Base-by-base conservation (phyloP, 2,797 vertebrate genomes). In the Spea hammondii region DNA sequence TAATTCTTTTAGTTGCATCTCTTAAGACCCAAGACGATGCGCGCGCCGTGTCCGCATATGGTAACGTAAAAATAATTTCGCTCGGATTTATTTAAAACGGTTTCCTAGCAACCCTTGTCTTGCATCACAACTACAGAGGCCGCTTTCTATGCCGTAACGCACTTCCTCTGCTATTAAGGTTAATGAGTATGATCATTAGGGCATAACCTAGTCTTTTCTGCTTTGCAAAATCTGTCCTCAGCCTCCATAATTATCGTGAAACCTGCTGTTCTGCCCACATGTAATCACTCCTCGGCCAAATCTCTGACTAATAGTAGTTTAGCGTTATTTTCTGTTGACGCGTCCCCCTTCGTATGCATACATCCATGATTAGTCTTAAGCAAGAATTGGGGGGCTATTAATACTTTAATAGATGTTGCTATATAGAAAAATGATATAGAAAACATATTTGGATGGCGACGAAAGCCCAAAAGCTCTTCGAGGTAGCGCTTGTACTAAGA, bases 171-270 rank as follows among this genome's bases (percentile, higher is more conserved):
- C 60, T 85, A 81, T 83, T 86, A 77, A 83, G 77, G 84, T 85
- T 88, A 89, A 90, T 84, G 84, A 85, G 75, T 54, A 62, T 62
- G 87, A 84, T 89, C 79, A 87, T 88, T 85, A 87, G 80, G 8
- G 69, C 55, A 13, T 11, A 84, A 70, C 79, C 62, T 32, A 68
- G 76, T 69, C 46, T 83, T 81, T 78, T 80, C 77, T 84, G 70
- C 85, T 85, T 84, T 83, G 72, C 48, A 85, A 80, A 87, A 85
- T 83, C 74, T 87, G 70, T 82, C 87, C 84, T 11, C 74, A 84
- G 65, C 83, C 78, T 83, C 86, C 80, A 84, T 86, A 87, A 89
- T 86, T 84, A 83, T 86, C 83, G 83, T 84, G 83, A 77, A 86
- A 89, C 84, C 78, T 85, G 79, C 71, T 85, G 72, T 80, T 88